Base-by-base conservation (phyloP, 2,888 invertebrate genomes). In the Smittia aterrima region DNA sequence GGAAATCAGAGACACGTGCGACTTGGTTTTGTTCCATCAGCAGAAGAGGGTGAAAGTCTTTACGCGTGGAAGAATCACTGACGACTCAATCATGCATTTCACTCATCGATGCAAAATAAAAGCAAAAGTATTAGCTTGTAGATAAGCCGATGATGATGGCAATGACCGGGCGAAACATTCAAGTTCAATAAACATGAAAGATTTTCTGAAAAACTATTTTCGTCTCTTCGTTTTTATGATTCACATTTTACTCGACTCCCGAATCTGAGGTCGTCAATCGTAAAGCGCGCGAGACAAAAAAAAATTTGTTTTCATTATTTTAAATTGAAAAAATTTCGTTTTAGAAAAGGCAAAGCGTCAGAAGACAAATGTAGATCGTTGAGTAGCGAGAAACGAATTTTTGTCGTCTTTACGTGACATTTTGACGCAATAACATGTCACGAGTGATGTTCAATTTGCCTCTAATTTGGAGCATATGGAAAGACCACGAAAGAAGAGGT, bases 161-260 rank as follows among this genome's bases (percentile, higher is more conserved):
- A 32, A 32, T 32, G 32, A 32, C 32, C 32, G 32, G 4, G 3
- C 32, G 32, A 47, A 47, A 47, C 16, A 47, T 47, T 47, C 47
- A 47, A 47, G 47, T 47, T 47, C 47, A 47, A 47, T 16, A 47
- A 47, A 47, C 47, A 13, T n/a, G 47, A 47, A 47, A 58, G 18
- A 58, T 4, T 58, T 18, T 58, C 47, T n/a, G 47, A n/a, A 47
- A 58, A 58, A 58, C 58, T 58, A 58, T 58, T 58, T 58, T 58
- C 18, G 16, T 58, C 18, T 2, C 58, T 7, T 58, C 22, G 58
- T 2, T 4, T 22, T 22, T 22, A 58, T 58, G 58, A 58, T 58
- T 58, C 58, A 58, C 58, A 22, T 22, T 58, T 11, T 58, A 18
- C 18, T 58, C 58, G 4, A 7, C 16, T 47, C 16, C 4, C 13